Evolutionary conservation across 53 echinoderm and acorn worm genomes (phyloP).

Genomic region (Hippasteria phrygiana): DNA sequence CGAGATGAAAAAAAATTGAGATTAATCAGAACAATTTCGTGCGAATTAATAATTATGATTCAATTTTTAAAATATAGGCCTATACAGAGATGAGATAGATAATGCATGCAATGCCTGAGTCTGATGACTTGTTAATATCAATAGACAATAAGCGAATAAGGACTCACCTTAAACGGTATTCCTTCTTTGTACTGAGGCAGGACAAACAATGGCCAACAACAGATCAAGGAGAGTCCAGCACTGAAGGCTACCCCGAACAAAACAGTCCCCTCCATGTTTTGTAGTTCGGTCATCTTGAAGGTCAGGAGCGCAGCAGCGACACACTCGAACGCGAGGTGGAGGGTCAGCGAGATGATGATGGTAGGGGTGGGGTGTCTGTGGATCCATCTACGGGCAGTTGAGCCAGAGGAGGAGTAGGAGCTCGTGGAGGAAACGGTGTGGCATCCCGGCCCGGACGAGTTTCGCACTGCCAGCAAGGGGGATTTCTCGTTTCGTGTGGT

Average conservation of each 20-base stretch:
- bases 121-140: too few species aligned
- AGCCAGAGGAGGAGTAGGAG: conserved; percentile 19
- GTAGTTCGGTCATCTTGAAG: conserved; percentile 58
- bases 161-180: conserved; percentile 76
- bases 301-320: conserved; percentile 60
- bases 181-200: conserved; percentile 75
- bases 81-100: too few species aligned
- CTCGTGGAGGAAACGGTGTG: conserved; percentile 1
- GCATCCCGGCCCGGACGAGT: not conserved
- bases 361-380: conserved; percentile 18
- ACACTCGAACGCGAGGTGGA: conserved; percentile 46
- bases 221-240: conserved; percentile 51
- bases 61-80: too few species aligned
- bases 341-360: conserved; percentile 42
- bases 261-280: conserved; percentile 52
- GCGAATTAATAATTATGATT: too few species aligned
- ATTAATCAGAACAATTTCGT: too few species aligned
- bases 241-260: conserved; percentile 48
- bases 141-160: too few species aligned
- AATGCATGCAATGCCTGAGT: too few species aligned
- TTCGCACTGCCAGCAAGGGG: not conserved
- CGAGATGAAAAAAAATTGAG: too few species aligned
- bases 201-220: conserved; percentile 67
- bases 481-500: conserved; percentile 12
- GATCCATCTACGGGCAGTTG: conserved; percentile 30